phyloP scores from a whole-genome alignment of 2,888 invertebrate species.

The Tortrix viridana region DNA sequence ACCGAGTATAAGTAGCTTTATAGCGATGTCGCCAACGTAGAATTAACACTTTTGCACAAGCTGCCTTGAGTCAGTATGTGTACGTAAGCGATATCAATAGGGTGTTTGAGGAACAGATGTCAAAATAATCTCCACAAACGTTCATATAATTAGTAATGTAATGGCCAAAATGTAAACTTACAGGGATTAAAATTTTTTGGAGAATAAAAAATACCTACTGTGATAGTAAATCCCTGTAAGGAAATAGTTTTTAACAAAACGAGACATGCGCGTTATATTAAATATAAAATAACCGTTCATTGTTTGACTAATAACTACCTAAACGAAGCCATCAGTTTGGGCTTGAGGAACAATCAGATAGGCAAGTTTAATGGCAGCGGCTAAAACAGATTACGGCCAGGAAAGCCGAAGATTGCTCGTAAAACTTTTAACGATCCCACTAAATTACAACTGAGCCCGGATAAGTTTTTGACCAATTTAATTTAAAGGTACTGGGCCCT shows the following conservation, averaged over 20 bases:
- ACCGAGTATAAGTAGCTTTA: too few species aligned
- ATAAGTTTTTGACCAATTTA: slow-evolving; percentile 66
- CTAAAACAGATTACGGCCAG: slow-evolving; percentile 67
- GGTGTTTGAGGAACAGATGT: too few species aligned
- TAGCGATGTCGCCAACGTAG: too few species aligned
- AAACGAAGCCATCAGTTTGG: slow-evolving; percentile 25
- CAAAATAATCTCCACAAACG: too few species aligned
- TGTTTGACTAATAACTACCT: slow-evolving; percentile 9
- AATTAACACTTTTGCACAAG: too few species aligned
- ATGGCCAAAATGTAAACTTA: too few species aligned
- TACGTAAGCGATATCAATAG: too few species aligned
- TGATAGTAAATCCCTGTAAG: not conserved
- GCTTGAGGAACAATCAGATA: slow-evolving; percentile 39
- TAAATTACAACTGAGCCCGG: slow-evolving; percentile 68
- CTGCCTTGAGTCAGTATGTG: too few species aligned
- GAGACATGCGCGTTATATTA: not conserved
- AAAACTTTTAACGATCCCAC: slow-evolving; percentile 71
- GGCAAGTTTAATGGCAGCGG: slow-evolving; percentile 46
- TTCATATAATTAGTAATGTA: too few species aligned
- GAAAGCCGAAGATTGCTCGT: slow-evolving; percentile 68
- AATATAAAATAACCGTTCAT: not conserved
- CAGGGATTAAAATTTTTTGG: too few species aligned
- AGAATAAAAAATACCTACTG: too few species aligned
- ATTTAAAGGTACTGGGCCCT: slow-evolving; percentile 57
- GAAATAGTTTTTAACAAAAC: too few species aligned